phyloP scores from a whole-genome alignment of 53 echinoderm and acorn worm species.

The Antedon mediterranea region DNA sequence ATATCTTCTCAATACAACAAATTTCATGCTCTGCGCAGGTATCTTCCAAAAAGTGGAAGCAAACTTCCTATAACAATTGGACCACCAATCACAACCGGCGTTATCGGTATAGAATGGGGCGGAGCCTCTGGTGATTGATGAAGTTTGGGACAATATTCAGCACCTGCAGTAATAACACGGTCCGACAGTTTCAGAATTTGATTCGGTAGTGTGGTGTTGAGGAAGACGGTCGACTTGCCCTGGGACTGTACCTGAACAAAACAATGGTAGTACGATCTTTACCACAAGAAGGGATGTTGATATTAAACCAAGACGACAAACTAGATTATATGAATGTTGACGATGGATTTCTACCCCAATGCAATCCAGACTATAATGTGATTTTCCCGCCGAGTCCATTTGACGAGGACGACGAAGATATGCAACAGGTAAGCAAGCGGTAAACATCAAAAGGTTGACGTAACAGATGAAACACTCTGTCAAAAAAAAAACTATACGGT shows the following conservation, averaged over 20 bases:
- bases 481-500: too few relatives aligned
- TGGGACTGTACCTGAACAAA: background rate
- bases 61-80: background rate
- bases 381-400: background rate
- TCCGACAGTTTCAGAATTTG: background rate
- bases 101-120: too few relatives aligned
- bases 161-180: background rate
- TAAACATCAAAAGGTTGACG: background rate
- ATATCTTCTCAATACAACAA: too few relatives aligned
- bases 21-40: too few relatives aligned
- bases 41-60: too few relatives aligned
- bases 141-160: background rate
- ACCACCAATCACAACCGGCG: background rate
- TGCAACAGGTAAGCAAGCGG: background rate
- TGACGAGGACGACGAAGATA: background rate
- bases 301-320: background rate
- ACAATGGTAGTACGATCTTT: background rate
- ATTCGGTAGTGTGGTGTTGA: background rate
- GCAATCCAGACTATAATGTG: background rate
- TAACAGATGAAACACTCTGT: background rate
- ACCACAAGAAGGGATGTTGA: background rate
- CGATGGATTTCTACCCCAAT: background rate
- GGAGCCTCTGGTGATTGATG: too few relatives aligned
- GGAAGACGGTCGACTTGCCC: background rate
- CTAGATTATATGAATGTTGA: background rate